These are phyloP conservation scores for Percina caprodes DNA, from an alignment of 2,113 vertebrate species.

Conservation along the genomic window DNA sequence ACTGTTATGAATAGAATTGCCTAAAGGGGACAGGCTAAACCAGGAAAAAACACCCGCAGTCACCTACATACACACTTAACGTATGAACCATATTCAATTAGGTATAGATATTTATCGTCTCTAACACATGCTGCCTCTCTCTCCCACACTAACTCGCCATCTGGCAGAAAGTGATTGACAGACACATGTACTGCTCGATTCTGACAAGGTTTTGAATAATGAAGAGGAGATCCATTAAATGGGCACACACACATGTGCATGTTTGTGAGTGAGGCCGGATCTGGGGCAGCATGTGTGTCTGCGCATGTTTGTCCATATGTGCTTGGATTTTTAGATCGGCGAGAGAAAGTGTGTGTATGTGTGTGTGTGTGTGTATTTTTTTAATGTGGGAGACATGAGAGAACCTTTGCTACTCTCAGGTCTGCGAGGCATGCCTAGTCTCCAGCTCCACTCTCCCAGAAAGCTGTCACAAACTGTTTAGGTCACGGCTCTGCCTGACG, in stretches of 20 bases:
- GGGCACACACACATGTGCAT: slow-evolving; percentile 3
- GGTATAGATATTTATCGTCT: slow-evolving; percentile 13
- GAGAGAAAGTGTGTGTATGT: slow-evolving; percentile 29
- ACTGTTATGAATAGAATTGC: slow-evolving; percentile 24
- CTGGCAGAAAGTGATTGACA: slow-evolving; percentile 59
- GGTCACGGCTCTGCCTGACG: slow-evolving; percentile 77
- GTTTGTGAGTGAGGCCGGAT: slow-evolving; percentile 15
- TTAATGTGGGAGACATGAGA: slow-evolving; percentile 65
- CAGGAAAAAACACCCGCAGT: slow-evolving; percentile 28
- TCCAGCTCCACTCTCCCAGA: slow-evolving; percentile 76
- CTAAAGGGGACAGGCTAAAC: slow-evolving; percentile 25
- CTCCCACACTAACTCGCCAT: slow-evolving; percentile 38
- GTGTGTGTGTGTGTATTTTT: slow-evolving; percentile 32
- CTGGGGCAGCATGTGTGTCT: background rate
- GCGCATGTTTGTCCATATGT: background rate
- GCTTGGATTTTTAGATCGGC: background rate
- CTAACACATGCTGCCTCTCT: slow-evolving; percentile 19
- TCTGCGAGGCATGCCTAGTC: slow-evolving; percentile 77
- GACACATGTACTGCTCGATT: slow-evolving; percentile 10
- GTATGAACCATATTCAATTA: background rate
- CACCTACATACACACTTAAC: slow-evolving; percentile 18
- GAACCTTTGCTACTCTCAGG: slow-evolving; percentile 77
- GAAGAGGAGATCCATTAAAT: slow-evolving; percentile 44
- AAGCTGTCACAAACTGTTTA: slow-evolving; percentile 82
- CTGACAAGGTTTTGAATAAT: slow-evolving; percentile 64